phyloP scores from a whole-genome alignment of 1,140 invertebrate genomes.

The Conus betulinus region DNA sequence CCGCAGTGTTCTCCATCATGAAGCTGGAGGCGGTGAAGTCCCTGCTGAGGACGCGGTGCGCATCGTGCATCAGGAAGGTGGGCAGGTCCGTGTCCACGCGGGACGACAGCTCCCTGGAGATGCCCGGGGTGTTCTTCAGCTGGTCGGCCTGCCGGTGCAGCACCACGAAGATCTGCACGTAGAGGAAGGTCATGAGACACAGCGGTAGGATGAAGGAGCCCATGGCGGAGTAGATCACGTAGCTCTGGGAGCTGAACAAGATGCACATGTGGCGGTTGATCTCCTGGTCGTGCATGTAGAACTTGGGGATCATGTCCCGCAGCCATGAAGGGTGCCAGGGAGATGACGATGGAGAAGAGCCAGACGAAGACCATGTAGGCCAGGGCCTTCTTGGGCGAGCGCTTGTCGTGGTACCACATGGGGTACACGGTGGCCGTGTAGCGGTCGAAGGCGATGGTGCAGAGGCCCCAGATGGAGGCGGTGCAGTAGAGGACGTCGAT shows the following conservation, averaged over 20 bases:
- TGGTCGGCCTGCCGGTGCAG: constrained; percentile 52
- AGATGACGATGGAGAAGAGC: constrained; percentile 73
- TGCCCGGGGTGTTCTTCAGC: constrained; percentile 23
- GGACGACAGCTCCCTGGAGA: not conserved
- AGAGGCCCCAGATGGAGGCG: constrained; percentile 76
- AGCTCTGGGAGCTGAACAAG: constrained; percentile 81
- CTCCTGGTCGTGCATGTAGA: constrained; percentile 60
- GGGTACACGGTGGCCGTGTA: constrained; percentile 76
- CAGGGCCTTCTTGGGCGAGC: constrained; percentile 66
- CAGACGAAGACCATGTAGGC: constrained; percentile 74
- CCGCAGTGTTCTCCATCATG: not conserved
- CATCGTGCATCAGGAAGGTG: not conserved
- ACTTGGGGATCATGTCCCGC: constrained; percentile 68
- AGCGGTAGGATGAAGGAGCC: constrained; percentile 98
- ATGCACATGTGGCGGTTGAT: constrained; percentile 70
- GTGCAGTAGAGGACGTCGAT: constrained; percentile 76
- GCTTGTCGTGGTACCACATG: constrained; percentile 73
- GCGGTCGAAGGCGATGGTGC: constrained; percentile 75
- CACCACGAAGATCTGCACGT: constrained; percentile 94
- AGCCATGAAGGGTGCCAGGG: constrained; percentile 74
- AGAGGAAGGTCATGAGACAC: constrained; percentile 97
- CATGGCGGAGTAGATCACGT: constrained; percentile 96
- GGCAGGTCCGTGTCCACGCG: constrained; percentile 5
- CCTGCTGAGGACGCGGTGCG: constrained; percentile 12
- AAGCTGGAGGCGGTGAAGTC: constrained; percentile 41